These are phyloP conservation scores for Danio tinwini DNA, from an alignment of 2,797 vertebrate species.

Conservation along the genomic window DNA sequence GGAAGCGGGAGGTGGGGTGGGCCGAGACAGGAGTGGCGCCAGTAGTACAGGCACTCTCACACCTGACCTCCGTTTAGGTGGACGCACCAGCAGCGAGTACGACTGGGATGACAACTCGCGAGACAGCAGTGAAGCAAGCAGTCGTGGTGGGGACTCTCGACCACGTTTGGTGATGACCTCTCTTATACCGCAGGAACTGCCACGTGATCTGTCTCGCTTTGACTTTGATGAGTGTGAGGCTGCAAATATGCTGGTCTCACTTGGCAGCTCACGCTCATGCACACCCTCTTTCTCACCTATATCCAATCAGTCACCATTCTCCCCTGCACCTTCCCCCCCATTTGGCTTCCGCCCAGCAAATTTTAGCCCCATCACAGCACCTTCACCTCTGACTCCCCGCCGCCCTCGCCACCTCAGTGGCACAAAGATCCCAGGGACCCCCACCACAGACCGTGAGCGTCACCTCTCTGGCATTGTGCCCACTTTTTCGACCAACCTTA, in stretches of 20 bases:
- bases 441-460: slow-evolving; percentile 81
- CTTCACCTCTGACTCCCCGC: slow-evolving; percentile 79
- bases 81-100: slow-evolving; percentile 86
- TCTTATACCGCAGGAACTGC: slow-evolving; percentile 82
- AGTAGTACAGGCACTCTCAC: slow-evolving; percentile 91
- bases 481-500: slow-evolving; percentile 90
- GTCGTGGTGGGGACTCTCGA: slow-evolving; percentile 87
- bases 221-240: slow-evolving; percentile 95
- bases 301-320: slow-evolving; percentile 92
- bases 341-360: slow-evolving; percentile 90
- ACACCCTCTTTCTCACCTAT: slow-evolving; percentile 90
- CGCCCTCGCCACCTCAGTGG: slow-evolving; percentile 88
- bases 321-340: slow-evolving; percentile 86
- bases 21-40: slow-evolving; percentile 81
- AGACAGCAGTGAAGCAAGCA: slow-evolving; percentile 91
- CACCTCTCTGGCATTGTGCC: slow-evolving; percentile 86
- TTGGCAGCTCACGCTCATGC: slow-evolving; percentile 89
- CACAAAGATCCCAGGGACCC: slow-evolving; percentile 82
- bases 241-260: slow-evolving; percentile 91
- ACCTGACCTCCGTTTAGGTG: slow-evolving; percentile 82
- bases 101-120: slow-evolving; percentile 93
- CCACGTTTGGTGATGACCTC: slow-evolving; percentile 88
- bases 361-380: slow-evolving; percentile 89
- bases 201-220: slow-evolving; percentile 86
- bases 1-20: slow-evolving; percentile 82